Evolutionary conservation across 2,113 vertebrate genomes (phyloP).

Genomic region (Poecile atricapillus): DNA sequence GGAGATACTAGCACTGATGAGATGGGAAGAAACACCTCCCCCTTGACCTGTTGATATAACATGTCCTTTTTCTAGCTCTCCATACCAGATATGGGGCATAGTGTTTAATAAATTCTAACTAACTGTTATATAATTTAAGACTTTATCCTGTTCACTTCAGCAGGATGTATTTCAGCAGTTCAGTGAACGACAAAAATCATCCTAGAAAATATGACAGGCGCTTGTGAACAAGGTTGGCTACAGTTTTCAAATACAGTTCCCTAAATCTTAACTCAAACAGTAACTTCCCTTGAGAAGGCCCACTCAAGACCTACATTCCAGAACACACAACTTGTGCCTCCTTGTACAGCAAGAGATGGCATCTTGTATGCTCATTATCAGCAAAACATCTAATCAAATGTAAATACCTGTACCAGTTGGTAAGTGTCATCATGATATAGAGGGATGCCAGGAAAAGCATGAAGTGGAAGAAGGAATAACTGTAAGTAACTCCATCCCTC

Average conservation of each 20-base stretch:
- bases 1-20: not conserved
- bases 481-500: constrained; percentile 94
- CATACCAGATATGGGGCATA: not conserved
- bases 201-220: fast-evolving
- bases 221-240: not conserved
- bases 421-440: constrained; percentile 99
- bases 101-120: not conserved
- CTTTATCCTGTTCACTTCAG: not conserved
- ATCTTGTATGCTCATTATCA: not conserved
- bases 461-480: constrained; percentile 98
- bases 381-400: not conserved
- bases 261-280: not conserved
- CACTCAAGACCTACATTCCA: not conserved
- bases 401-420: constrained; percentile 97
- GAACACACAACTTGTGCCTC: not conserved
- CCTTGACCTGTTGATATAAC: not conserved
- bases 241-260: not conserved
- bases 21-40: not conserved
- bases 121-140: not conserved
- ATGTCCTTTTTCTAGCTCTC: not conserved
- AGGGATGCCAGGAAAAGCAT: constrained; percentile 97
- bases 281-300: not conserved
- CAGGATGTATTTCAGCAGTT: not conserved
- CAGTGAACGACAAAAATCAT: not conserved
- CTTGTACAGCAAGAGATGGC: not conserved